Percentiles rank a stretch among this genome's conserved stretches.
Evolutionary conservation across 1,140 invertebrate genomes (phyloP).

Genomic region (Zaprionus capensis): DNA sequence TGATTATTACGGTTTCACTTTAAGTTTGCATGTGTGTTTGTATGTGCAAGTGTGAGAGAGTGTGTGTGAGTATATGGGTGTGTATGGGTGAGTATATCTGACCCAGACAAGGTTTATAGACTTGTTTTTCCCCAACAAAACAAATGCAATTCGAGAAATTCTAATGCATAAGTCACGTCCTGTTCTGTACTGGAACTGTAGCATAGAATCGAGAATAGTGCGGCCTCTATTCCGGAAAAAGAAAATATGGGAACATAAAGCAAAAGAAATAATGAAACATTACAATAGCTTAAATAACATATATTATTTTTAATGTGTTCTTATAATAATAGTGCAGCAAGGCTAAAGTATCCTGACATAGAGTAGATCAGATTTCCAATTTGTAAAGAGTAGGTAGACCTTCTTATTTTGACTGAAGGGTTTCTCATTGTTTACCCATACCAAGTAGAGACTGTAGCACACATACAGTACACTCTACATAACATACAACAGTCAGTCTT

Average conservation of each 20-base stretch:
- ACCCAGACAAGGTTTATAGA: conserved; percentile 79
- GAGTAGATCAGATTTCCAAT: neutral
- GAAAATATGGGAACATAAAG: neutral
- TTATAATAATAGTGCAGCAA: neutral
- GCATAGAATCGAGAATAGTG: conserved; percentile 35
- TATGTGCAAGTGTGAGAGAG: neutral
- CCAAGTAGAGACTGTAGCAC: neutral
- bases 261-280: neutral
- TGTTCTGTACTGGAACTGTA: conserved; percentile 32
- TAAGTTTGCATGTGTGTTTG: conserved; percentile 15
- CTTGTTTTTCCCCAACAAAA: conserved; percentile 59
- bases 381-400: too few species aligned
- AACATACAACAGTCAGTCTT: neutral
- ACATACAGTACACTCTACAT: neutral
- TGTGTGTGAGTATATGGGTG: conserved; percentile 2
- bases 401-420: too few species aligned
- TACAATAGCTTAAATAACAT: neutral
- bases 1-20: conserved; percentile 52
- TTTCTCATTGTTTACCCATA: neutral
- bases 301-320: neutral
- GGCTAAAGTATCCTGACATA: neutral
- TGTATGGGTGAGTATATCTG: conserved; percentile 11
- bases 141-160: conserved; percentile 17
- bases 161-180: conserved; percentile 74
- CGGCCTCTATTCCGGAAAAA: neutral